These are phyloP conservation scores for Chalcosyrphus nemorum DNA, from an alignment of 2,888 invertebrate species.

Conservation along the genomic window DNA sequence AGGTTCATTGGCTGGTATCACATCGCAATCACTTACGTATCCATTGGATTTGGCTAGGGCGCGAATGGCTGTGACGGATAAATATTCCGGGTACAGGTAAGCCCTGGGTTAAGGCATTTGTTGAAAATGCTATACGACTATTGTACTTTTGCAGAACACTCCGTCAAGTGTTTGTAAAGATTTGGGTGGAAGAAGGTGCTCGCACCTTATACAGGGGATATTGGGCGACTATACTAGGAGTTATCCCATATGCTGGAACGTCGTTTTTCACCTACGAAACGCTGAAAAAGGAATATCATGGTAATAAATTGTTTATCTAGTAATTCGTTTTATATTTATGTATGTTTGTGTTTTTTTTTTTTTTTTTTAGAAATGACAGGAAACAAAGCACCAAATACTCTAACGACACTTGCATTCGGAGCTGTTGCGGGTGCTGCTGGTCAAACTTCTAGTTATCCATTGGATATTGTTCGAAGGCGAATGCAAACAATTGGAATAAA, in stretches of 20 bases:
- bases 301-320: conserved; percentile 84
- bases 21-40: conserved; percentile 96
- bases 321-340: too few species aligned
- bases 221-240: conserved; percentile 94
- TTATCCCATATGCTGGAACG: conserved; percentile 97
- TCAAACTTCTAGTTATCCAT: conserved; percentile 97
- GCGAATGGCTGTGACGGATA: conserved; percentile 96
- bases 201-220: conserved; percentile 92
- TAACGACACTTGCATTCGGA: conserved; percentile 90
- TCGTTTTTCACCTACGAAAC: conserved; percentile 99
- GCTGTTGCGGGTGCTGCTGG: conserved; percentile 96
- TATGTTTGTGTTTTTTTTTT: background rate
- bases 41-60: conserved; percentile 98
- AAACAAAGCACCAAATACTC: conserved; percentile 83
- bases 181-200: conserved; percentile 90
- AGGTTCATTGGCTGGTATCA: conserved; percentile 97
- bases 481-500: conserved; percentile 85
- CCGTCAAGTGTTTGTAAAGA: conserved; percentile 86
- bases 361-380: conserved; percentile 80
- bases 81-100: conserved; percentile 87
- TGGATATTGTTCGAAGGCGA: conserved; percentile 91
- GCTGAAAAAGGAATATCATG: conserved; percentile 90
- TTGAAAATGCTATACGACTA: background rate
- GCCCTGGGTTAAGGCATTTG: background rate
- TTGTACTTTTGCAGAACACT: conserved; percentile 81